These are phyloP conservation scores for Drosophila nigrodunni DNA, from an alignment of 1,140 invertebrate species.

Conservation along the genomic window DNA sequence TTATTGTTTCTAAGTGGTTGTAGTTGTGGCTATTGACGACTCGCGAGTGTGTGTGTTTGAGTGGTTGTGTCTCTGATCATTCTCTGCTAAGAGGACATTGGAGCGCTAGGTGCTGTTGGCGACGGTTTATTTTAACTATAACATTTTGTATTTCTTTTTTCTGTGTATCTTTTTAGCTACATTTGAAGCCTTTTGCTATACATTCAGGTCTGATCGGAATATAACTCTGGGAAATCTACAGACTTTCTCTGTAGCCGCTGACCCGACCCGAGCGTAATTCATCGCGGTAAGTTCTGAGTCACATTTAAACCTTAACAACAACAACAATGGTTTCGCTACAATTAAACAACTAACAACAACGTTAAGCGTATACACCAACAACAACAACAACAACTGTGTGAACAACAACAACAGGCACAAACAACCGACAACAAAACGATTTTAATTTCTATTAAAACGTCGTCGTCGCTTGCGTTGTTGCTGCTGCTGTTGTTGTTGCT, in stretches of 20 bases:
- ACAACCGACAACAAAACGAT: conserved; percentile 4
- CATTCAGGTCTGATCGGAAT: conserved; percentile 40
- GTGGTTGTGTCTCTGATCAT: conserved; percentile 18
- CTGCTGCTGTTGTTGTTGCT: conserved; percentile 24
- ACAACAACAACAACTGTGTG: conserved; percentile 25
- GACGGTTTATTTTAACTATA: conserved; percentile 21
- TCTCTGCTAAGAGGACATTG: conserved; percentile 22
- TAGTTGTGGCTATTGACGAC: conserved; percentile 50
- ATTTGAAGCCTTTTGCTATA: conserved; percentile 76
- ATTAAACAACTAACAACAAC: conserved; percentile 83
- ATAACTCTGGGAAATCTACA: conserved; percentile 4
- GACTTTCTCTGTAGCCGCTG: conserved; percentile 1
- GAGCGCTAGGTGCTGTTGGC: conserved; percentile 57
- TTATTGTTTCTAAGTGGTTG: conserved; percentile 20
- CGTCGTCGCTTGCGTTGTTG: conserved; percentile 28
- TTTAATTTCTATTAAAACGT: conserved; percentile 20
- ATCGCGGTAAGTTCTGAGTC: conserved; percentile 72
- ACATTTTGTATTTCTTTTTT: conserved; percentile 3
- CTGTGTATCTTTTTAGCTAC: conserved; percentile 48
- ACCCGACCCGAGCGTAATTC: conserved; percentile 40
- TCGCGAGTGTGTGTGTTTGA: conserved; percentile 24
- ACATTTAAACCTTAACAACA: conserved; percentile 79
- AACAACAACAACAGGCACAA: conserved; percentile 17
- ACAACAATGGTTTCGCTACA: conserved; percentile 81
- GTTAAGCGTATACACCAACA: conserved; percentile 71